A percentile compares a stretch with the other conserved stretches of the same genome.
Conservation (phyloP, 2,888 invertebrate genomes). For the Punctoribates punctum region DNA sequence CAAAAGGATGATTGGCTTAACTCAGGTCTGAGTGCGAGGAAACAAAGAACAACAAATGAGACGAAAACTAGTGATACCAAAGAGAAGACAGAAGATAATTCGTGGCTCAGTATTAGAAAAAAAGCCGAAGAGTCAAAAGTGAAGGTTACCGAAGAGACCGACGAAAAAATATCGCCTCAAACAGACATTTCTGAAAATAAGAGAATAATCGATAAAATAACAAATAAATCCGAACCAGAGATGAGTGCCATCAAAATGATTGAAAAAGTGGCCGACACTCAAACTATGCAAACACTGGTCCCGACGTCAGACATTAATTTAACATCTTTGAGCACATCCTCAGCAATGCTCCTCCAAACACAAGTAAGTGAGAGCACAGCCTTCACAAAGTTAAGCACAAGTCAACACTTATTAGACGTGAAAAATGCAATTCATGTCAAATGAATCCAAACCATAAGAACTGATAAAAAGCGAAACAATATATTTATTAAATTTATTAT, state of each 20-base stretch:
- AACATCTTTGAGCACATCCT: constrained; percentile 63
- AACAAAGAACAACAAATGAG: constrained; percentile 26
- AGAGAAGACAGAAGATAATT: neutral
- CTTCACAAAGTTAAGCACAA: neutral
- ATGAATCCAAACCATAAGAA: too few relatives aligned
- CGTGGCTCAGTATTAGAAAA: constrained; percentile 2
- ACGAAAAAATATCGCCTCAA: neutral
- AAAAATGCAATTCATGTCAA: too few relatives aligned
- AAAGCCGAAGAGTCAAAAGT: neutral
- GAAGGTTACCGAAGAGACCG: neutral
- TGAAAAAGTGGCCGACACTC: neutral
- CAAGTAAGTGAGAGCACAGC: neutral
- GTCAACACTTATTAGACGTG: too few relatives aligned
- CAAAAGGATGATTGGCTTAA: constrained; percentile 41
- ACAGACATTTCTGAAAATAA: neutral
- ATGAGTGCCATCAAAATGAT: neutral
- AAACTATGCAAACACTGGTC: neutral
- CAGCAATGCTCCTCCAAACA: neutral
- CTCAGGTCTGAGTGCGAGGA: constrained; percentile 36
- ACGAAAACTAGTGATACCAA: neutral
- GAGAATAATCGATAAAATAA: neutral
- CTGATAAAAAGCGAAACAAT: too few relatives aligned
- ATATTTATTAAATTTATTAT: too few relatives aligned
- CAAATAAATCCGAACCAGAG: neutral
- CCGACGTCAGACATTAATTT: neutral